Conservation (phyloP, 2,888 invertebrate species). For the Oasisia sp. region DNA sequence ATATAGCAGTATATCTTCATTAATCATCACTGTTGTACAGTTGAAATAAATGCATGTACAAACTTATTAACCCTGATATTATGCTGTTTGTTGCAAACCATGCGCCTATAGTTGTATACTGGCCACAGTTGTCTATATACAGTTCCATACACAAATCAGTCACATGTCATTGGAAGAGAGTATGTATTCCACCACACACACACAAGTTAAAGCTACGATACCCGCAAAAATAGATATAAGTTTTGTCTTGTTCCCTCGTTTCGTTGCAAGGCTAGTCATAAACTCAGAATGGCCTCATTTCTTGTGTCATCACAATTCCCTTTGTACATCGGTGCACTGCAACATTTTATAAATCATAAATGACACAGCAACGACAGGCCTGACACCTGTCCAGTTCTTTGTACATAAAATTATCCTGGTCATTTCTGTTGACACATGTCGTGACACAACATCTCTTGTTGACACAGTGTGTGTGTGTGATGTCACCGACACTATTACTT, state of each 20-base stretch:
- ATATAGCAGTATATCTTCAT: not conserved
- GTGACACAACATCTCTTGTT: no score
- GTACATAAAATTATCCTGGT: not conserved
- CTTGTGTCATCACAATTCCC: not conserved
- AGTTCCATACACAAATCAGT: not conserved
- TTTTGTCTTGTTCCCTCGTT: not conserved
- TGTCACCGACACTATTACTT: not conserved
- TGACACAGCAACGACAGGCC: not conserved
- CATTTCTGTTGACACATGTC: no score
- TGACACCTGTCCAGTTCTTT: not conserved
- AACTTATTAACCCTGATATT: slow-evolving; percentile 7
- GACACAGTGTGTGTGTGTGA: not conserved
- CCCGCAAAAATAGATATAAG: not conserved
- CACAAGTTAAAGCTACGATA: not conserved
- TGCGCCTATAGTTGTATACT: not conserved
- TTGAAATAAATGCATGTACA: not conserved
- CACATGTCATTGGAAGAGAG: not conserved
- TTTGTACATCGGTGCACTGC: not conserved
- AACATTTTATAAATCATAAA: not conserved
- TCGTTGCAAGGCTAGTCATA: not conserved
- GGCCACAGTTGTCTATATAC: not conserved
- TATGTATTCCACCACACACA: not conserved
- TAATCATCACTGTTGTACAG: not conserved
- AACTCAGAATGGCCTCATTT: not conserved
- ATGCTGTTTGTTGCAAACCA: not conserved